Evolutionary conservation across 1,140 invertebrate species (phyloP).

Genomic region (Rhyzopertha dominica): DNA sequence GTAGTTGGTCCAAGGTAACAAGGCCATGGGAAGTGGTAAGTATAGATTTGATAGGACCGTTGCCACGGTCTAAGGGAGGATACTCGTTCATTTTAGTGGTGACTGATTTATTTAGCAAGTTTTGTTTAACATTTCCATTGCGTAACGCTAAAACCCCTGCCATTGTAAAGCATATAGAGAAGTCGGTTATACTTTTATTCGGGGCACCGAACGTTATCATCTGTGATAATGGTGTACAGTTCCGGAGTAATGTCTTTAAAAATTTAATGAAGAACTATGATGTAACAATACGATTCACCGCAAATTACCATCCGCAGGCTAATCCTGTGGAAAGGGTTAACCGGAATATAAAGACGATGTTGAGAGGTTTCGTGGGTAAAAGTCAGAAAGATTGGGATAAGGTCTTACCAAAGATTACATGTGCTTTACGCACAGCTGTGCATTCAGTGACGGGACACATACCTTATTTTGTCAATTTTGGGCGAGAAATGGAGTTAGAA

Average conservation of each 20-base stretch:
- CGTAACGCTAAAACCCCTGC: neutral
- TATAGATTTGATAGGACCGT: slow-evolving; percentile 12
- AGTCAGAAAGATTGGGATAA: slow-evolving; percentile 32
- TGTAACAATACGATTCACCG: slow-evolving; percentile 1
- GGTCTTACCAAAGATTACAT: slow-evolving; percentile 18
- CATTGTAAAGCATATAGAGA: slow-evolving; percentile 7
- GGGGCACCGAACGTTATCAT: slow-evolving; percentile 19
- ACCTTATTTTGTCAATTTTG: slow-evolving; percentile 16
- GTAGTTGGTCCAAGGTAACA: neutral
- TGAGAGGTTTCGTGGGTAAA: slow-evolving; percentile 25
- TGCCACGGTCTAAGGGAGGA: slow-evolving; percentile 11
- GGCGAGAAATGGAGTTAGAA: too few species aligned
- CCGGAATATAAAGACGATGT: slow-evolving; percentile 25
- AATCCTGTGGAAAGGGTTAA: slow-evolving; percentile 17
- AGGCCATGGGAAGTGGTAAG: slow-evolving; percentile 12
- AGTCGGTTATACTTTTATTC: slow-evolving; percentile 6
- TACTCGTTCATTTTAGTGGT: slow-evolving; percentile 11
- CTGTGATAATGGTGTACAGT: slow-evolving; percentile 12
- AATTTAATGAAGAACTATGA: neutral
- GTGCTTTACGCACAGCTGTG: slow-evolving; percentile 28
- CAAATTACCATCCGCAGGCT: slow-evolving; percentile 2
- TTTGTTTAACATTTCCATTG: slow-evolving; percentile 4
- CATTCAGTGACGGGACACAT: slow-evolving; percentile 28
- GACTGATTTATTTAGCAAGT: slow-evolving; percentile 16
- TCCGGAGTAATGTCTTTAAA: neutral